These are phyloP conservation scores for Scortum barcoo DNA, from an alignment of 2,113 vertebrate genomes.

Conservation along the genomic window DNA sequence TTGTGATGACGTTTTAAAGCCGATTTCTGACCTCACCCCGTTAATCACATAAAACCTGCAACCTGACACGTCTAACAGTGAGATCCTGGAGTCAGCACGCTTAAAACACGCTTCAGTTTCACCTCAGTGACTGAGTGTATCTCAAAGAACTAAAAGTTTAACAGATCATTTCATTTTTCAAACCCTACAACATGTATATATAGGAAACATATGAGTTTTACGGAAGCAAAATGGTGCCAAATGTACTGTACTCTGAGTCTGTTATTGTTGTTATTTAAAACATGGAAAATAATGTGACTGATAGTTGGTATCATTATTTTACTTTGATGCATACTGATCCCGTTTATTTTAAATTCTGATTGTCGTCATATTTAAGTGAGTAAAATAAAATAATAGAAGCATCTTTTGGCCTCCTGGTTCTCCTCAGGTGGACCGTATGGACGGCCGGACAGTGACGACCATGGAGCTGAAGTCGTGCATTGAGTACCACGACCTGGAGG, in stretches of 20 bases:
- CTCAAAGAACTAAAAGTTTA: background rate
- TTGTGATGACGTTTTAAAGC: background rate
- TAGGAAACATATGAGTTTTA: background rate
- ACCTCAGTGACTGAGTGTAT: too few species aligned
- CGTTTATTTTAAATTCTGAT: background rate
- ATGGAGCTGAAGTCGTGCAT: conserved; percentile 87
- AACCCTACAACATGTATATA: background rate
- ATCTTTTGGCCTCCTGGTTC: background rate
- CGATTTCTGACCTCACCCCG: background rate
- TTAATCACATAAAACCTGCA: background rate
- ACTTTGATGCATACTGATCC: background rate
- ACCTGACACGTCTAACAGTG: background rate
- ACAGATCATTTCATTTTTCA: background rate
- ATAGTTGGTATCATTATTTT: background rate
- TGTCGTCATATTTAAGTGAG: background rate
- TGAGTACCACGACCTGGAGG: conserved; percentile 95
- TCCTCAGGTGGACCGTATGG: conserved; percentile 86
- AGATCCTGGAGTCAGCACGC: background rate
- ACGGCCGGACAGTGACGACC: conserved; percentile 85
- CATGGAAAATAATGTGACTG: too few species aligned
- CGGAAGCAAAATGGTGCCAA: background rate
- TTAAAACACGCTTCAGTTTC: background rate
- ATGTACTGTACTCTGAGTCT: background rate
- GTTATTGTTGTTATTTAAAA: background rate
- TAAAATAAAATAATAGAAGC: background rate